Conservation (phyloP, 2,113 vertebrate genomes). For the Grus americana region DNA sequence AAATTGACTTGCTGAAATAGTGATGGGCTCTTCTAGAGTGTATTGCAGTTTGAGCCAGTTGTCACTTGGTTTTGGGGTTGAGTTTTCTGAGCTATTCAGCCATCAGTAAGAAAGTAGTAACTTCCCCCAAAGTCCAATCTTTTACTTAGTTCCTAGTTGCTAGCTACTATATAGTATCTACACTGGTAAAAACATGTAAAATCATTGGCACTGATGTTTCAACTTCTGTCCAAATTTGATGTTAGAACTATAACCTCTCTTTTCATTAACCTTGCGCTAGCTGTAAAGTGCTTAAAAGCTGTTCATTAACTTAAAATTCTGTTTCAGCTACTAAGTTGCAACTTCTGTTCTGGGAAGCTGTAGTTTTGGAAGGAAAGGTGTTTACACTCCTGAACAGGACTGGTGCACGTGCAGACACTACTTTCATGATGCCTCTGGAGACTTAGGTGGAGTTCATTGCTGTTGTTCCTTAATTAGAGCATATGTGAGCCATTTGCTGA, state of each 20-base stretch:
- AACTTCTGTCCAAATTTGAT: background rate
- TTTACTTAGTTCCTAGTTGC: background rate
- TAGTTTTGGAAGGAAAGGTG: background rate
- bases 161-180: background rate
- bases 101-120: background rate
- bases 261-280: background rate
- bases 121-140: accelerated
- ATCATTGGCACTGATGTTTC: background rate
- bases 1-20: background rate
- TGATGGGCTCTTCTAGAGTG: background rate
- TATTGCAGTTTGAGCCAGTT: background rate
- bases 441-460: background rate
- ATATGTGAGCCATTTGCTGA: background rate
- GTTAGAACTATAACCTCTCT: background rate
- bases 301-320: background rate
- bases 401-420: background rate
- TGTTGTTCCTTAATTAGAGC: background rate
- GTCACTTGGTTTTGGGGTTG: background rate
- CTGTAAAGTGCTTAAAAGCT: background rate
- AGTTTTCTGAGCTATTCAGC: background rate
- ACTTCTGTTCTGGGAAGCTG: background rate
- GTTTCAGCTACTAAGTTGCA: background rate
- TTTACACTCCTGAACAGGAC: background rate
- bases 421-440: background rate
- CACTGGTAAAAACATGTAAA: background rate